Percentiles rank a stretch among this genome's conserved stretches.
These are phyloP conservation scores for Julus scandinavius DNA, from an alignment of 2,888 invertebrate genomes.

Conservation along the genomic window DNA sequence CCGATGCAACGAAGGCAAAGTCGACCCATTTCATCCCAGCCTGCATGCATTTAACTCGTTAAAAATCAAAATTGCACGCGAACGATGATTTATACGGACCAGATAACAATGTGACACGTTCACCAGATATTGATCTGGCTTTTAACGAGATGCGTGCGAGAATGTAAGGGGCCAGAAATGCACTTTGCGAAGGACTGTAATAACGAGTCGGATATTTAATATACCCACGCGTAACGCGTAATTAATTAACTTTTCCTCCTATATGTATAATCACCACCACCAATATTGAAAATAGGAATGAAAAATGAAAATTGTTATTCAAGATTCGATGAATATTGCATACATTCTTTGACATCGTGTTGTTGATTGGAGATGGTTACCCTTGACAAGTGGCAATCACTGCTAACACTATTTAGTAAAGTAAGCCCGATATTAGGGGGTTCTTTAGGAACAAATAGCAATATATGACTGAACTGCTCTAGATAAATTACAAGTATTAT, in stretches of 20 bases:
- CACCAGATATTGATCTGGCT: conserved; percentile 16
- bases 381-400: neutral
- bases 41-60: conserved; percentile 21
- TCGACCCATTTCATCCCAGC: neutral
- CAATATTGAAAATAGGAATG: neutral
- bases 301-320: neutral
- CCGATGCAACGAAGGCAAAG: neutral
- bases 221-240: neutral
- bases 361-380: neutral
- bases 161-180: neutral
- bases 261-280: neutral
- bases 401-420: neutral
- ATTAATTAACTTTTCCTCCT: neutral
- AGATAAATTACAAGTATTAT: neutral
- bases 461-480: no score
- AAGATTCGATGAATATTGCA: neutral
- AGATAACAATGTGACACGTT: conserved; percentile 33
- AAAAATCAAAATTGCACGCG: conserved; percentile 12
- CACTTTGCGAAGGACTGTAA: neutral
- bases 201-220: neutral
- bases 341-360: no score
- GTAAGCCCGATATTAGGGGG: neutral
- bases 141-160: conserved; percentile 25
- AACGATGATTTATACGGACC: conserved; percentile 20
- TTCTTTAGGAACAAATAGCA: no score